phyloP scores from a whole-genome alignment of 2,113 vertebrate species.

The Petrocephalus microphthalmus region DNA sequence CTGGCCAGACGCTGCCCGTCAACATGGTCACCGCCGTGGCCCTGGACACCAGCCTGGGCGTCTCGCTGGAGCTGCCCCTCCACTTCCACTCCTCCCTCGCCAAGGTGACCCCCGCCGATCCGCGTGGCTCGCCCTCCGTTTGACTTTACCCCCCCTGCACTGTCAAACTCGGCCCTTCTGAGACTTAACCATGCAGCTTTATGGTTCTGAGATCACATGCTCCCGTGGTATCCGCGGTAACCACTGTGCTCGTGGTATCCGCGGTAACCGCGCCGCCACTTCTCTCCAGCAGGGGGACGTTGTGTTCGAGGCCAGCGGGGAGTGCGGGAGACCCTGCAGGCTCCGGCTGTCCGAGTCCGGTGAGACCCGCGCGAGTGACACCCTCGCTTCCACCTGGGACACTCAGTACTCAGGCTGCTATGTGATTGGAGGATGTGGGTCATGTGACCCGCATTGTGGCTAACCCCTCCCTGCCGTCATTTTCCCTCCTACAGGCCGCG shows the following conservation, averaged over 20 bases:
- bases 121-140: not conserved
- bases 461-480: not conserved
- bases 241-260: not conserved
- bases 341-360: constrained; percentile 77
- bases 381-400: not conserved
- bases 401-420: not conserved
- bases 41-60: constrained; percentile 73
- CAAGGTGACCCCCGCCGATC: not conserved
- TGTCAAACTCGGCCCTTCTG: not conserved
- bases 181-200: not conserved
- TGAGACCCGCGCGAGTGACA: constrained; percentile 40
- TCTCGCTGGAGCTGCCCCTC: constrained; percentile 74
- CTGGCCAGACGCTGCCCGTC: constrained; percentile 60
- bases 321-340: constrained; percentile 80
- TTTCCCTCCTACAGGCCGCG: constrained; percentile 58
- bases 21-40: constrained; percentile 70
- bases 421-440: not conserved
- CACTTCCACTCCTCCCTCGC: constrained; percentile 57
- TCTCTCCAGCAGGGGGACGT: constrained; percentile 67
- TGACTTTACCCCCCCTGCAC: not conserved
- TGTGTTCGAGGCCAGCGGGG: constrained; percentile 68
- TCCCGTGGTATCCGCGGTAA: not conserved
- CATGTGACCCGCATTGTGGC: not conserved
- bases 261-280: constrained; percentile 20
- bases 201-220: too few species aligned